These are phyloP conservation scores for Drosophila arizonae DNA, from an alignment of 1,140 invertebrate genomes.

Conservation along the genomic window DNA sequence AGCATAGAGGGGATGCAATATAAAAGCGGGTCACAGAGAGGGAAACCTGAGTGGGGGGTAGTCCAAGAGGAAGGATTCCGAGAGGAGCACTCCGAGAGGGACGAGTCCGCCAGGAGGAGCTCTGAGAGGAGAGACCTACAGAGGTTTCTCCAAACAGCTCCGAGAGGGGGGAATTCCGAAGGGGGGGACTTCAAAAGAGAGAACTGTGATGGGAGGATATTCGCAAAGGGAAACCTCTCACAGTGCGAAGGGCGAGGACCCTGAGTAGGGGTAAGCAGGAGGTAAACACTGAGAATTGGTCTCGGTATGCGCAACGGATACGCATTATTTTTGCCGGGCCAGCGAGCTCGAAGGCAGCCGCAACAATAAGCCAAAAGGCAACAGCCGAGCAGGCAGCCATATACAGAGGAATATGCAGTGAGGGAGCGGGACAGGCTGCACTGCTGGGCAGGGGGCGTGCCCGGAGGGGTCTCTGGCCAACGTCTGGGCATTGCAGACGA, in stretches of 20 bases:
- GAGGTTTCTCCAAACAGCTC: too few relatives aligned
- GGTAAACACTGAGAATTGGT: constrained; percentile 12
- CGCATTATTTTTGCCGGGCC: constrained; percentile 69
- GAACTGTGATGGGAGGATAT: too few relatives aligned
- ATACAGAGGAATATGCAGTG: not conserved
- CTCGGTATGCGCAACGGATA: constrained; percentile 70
- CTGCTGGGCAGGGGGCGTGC: too few relatives aligned
- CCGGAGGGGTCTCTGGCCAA: constrained; percentile 4
- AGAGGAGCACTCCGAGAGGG: too few relatives aligned
- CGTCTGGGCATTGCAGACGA: constrained; percentile 76
- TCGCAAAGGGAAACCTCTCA: too few relatives aligned
- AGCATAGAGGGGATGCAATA: too few relatives aligned
- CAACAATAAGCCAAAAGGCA: constrained; percentile 66
- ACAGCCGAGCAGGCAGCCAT: constrained; percentile 3
- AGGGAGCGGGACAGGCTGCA: not conserved
- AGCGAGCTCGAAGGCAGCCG: constrained; percentile 39
- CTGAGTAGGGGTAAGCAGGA: not conserved
- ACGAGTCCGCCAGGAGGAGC: not conserved
- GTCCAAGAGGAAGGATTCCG: too few relatives aligned
- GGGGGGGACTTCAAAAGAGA: too few relatives aligned
- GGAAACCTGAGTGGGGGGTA: too few relatives aligned
- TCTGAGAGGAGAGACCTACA: too few relatives aligned
- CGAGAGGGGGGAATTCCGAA: too few relatives aligned
- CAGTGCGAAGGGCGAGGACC: not conserved
- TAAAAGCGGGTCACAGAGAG: too few relatives aligned